Evolutionary conservation across 2,113 vertebrate genomes (phyloP).

Genomic region (Leucopsar rothschildi): DNA sequence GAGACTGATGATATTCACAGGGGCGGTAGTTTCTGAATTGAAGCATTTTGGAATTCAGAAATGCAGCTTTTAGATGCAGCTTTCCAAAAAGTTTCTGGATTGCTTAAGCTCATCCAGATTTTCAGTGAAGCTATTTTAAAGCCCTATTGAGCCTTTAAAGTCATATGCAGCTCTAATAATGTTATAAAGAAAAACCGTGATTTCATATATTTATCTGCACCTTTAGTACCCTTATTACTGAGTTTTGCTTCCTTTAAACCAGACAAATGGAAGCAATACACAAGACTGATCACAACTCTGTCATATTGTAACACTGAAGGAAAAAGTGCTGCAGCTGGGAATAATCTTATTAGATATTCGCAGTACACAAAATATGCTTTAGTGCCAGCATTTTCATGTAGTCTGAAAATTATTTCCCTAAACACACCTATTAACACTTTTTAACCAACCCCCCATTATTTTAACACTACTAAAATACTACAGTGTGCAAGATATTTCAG

Average conservation of each 20-base stretch:
- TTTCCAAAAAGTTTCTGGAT: not conserved
- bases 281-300: not conserved
- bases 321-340: not conserved
- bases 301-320: not conserved
- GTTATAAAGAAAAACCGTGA: not conserved
- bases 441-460: not conserved
- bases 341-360: not conserved
- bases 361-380: not conserved
- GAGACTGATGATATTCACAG: not conserved
- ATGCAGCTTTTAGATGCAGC: not conserved
- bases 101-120: not conserved
- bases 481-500: not conserved
- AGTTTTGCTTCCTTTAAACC: not conserved
- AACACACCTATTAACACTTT: not conserved
- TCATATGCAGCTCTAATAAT: not conserved
- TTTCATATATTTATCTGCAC: not conserved
- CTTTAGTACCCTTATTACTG: not conserved
- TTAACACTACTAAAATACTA: not conserved
- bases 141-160: not conserved
- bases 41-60: not conserved
- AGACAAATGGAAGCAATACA: not conserved
- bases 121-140: not conserved
- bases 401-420: not conserved
- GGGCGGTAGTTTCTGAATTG: not conserved
- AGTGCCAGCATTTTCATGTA: not conserved